Evolutionary conservation across 2,888 invertebrate genomes (phyloP).

Genomic region (Poecilus cupreus): DNA sequence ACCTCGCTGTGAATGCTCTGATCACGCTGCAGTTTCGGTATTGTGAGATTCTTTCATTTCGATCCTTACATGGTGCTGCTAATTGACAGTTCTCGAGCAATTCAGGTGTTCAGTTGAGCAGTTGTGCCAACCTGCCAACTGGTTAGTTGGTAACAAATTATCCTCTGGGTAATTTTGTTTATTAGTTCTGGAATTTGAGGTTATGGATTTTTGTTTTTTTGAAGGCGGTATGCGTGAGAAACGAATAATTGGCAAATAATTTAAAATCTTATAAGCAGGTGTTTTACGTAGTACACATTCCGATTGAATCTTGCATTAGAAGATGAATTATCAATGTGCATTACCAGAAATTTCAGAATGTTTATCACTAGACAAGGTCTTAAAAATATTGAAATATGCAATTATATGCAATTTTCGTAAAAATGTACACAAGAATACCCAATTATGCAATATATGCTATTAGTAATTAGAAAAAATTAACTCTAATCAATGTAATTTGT

Average conservation of each 20-base stretch:
- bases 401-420: no score
- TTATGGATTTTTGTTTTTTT: background rate
- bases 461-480: no score
- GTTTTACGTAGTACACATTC: no score
- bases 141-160: background rate
- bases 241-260: background rate
- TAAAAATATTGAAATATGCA: no score
- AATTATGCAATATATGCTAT: no score
- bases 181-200: background rate
- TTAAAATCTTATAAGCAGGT: no score
- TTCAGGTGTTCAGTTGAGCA: conserved; percentile 12
- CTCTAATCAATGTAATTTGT: no score
- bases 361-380: no score
- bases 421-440: no score
- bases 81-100: conserved; percentile 41
- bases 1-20: conserved; percentile 14
- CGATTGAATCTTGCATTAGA: no score
- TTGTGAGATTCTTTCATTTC: conserved; percentile 13
- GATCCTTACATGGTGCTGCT: conserved; percentile 19
- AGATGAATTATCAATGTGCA: no score
- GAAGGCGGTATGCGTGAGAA: background rate
- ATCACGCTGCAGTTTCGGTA: conserved; percentile 23
- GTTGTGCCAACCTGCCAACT: background rate
- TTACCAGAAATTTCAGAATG: no score
- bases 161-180: background rate